Conservation (phyloP, 1,140 invertebrate genomes). For the Magallana angulata region DNA sequence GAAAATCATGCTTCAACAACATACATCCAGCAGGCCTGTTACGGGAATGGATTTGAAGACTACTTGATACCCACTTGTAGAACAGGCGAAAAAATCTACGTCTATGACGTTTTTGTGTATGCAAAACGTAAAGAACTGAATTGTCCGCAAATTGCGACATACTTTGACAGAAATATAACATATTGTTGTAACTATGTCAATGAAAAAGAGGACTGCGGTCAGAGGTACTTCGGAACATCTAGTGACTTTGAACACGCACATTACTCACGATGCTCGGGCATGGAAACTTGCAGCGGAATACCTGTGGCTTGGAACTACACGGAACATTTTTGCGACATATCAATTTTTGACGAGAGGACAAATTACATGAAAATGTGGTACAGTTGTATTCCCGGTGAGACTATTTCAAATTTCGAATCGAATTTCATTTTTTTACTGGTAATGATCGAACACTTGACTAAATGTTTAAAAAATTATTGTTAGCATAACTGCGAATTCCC, state of each 20-base stretch:
- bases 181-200: slow-evolving; percentile 46
- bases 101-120: slow-evolving; percentile 37
- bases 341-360: not conserved
- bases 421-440: too few relatives aligned
- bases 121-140: slow-evolving; percentile 1
- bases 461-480: too few relatives aligned
- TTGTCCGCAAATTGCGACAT: not conserved
- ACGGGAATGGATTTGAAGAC: not conserved
- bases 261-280: slow-evolving; percentile 38
- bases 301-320: slow-evolving; percentile 42
- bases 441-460: too few relatives aligned
- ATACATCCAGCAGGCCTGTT: slow-evolving; percentile 16
- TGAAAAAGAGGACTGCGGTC: slow-evolving; percentile 46
- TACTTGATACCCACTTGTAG: slow-evolving; percentile 2
- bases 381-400: slow-evolving; percentile 43
- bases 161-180: not conserved
- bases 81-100: slow-evolving; percentile 32
- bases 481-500: too few relatives aligned
- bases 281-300: not conserved
- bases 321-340: slow-evolving; percentile 15
- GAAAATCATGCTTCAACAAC: not conserved
- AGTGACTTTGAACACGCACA: not conserved
- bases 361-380: slow-evolving; percentile 47
- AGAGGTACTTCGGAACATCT: slow-evolving; percentile 39
- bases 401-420: not conserved